Percentiles rank a stretch among this genome's conserved stretches.
These are phyloP conservation scores for Cephus nigrinus DNA, from an alignment of 2,888 invertebrate genomes.

Conservation along the genomic window DNA sequence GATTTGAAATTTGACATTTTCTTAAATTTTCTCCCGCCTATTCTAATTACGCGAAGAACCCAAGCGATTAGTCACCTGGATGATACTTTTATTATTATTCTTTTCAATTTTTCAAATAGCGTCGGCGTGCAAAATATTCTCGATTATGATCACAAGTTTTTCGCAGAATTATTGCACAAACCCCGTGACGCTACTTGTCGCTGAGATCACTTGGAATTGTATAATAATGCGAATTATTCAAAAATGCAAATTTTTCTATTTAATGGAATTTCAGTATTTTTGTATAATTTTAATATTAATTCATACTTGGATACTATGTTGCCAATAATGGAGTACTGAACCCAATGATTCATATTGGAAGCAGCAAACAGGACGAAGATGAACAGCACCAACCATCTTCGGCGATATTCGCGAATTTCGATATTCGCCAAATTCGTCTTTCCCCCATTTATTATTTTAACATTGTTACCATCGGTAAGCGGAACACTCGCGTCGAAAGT, in stretches of 20 bases:
- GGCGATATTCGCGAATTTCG: constrained; percentile 33
- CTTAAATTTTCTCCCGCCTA: not conserved
- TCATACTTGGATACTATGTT: constrained; percentile 65
- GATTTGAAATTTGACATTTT: not conserved
- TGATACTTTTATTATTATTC: not conserved
- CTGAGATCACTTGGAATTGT: not conserved
- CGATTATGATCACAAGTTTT: not conserved
- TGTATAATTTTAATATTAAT: constrained; percentile 52
- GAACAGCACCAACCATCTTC: constrained; percentile 67
- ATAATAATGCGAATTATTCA: not conserved
- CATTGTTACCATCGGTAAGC: constrained; percentile 1
- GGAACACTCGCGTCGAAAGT: constrained; percentile 4
- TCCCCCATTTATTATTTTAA: constrained; percentile 3
- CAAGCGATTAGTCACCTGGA: not conserved
- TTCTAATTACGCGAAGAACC: not conserved
- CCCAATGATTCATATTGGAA: constrained; percentile 74
- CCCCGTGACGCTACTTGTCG: not conserved
- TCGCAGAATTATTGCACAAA: not conserved
- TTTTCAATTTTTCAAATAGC: not conserved
- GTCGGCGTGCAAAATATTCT: not conserved
- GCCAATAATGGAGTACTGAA: constrained; percentile 72
- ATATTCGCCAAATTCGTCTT: constrained; percentile 7
- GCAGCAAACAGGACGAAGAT: constrained; percentile 69
- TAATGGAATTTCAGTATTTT: not conserved
- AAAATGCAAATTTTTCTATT: not conserved